Base-by-base conservation (phyloP, 2,113 vertebrate genomes). In the Diadophis punctatus region DNA sequence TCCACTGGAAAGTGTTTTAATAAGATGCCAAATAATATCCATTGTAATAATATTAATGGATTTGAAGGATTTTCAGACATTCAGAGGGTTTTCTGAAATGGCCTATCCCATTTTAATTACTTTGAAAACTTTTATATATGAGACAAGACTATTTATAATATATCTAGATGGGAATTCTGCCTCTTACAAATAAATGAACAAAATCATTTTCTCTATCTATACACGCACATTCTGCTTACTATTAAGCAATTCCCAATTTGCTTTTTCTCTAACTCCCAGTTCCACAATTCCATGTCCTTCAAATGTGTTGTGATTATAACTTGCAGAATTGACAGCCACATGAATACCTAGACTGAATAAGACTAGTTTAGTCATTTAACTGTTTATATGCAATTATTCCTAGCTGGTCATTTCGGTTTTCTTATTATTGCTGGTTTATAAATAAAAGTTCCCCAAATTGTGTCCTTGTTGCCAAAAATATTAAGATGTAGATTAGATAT, bases 1-100 rank as follows among this genome's bases (percentile, higher is more conserved):
- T 86, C 56, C 92, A 95, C 88, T 93, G 43, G 92, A 91, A 94
- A 87, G 91, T 27, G 48, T 91, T 93, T 93, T 94, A 49, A 93
- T 30, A 94, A 23, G 53, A 23, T 90, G 20, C 80, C 1, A 12
- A 94, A 92, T 86, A 25, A 5, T 0, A 16, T 80, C 74, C n/a
- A 80, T 80, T 22, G 20, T 10, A 43, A 39, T 80, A 80, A 43
- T 80, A 43, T 43, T 39, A 43, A 43, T 84, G 49, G 10, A 84
- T 12, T 14, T 30, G 46, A n/a, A 49, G 27, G 25, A 55, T 58
- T 48, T 60, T 10, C 9, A 9, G 14, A 68, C 6, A 10, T 48
- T 85, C 11, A 30, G 1, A n/a, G 27, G 5, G 87, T 39, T 87
- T 63, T 63, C 85, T 91, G 46, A 91, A 63, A 63, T 63, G n/a